Evolutionary conservation across 2,888 invertebrate genomes (phyloP), one percentile per base, ranked within the genome.

Genomic region (Xestia ashworthii): DNA sequence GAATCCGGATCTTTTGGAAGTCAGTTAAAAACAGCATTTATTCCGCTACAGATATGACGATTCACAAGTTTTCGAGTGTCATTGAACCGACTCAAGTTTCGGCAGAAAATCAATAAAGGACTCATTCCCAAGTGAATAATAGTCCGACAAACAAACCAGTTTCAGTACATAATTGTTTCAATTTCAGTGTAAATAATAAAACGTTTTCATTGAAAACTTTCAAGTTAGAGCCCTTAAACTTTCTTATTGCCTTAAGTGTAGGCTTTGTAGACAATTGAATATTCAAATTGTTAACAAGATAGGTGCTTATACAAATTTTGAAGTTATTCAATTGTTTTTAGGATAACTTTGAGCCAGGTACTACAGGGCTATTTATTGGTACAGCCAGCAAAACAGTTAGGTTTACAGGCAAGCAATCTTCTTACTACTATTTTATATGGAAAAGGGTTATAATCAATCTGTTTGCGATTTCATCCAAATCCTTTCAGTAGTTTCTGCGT

Each of bases 41-140:
- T 58, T 58, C 32, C 14, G 14, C 58, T n/a, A 16, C 5, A 55
- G 14, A 16, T n/a, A 11, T 12, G 5, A 8, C 9, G 9, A 14
- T 19, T n/a, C 11, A 50, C 12, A 60, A 32, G 3, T 32, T 58
- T 14, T 25, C 16, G 9, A 9, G 48, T 5, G 9, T 16, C 25
- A 53, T 50, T 14, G 16, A 32, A 44, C 16, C 16, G n/a, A 3
- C 19, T 11, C 6, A 25, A 69, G 14, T 53, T 64, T 74, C 16
- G 22, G 12, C 53, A 60, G 41, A 74, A 74, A 80, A 84, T 81
- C 85, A 60, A 85, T 85, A 85, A 16, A n/a, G n/a, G 3, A 46
- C 48, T 74, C 32, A 41, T 48, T 71, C 12, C 55, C 4, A 74
- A 85, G 64, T 74, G 69, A 60, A 60, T 84, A 84, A 84, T 82